Evolutionary conservation across 2,888 invertebrate genomes (phyloP).

Genomic region (Sisyra terminalis): DNA sequence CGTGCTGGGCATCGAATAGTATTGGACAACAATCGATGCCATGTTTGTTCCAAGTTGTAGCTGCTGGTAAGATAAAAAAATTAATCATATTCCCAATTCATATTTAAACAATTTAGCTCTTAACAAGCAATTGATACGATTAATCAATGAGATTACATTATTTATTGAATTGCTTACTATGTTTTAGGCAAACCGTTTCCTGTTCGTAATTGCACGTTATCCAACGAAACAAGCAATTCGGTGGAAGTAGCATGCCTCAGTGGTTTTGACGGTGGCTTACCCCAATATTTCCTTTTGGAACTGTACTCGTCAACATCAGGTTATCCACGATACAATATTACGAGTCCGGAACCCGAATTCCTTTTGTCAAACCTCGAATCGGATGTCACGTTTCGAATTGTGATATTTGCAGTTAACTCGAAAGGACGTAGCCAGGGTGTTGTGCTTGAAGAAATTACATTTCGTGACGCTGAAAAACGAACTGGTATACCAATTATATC

Average conservation of each 20-base stretch:
- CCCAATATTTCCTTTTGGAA: constrained; percentile 72
- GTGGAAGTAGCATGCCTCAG: constrained; percentile 57
- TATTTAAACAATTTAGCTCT: no score
- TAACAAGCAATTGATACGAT: no score
- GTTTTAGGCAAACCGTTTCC: constrained; percentile 63
- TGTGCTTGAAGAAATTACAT: constrained; percentile 57
- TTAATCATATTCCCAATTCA: no score
- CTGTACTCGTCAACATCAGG: constrained; percentile 37
- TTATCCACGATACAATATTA: constrained; percentile 39
- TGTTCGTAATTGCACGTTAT: constrained; percentile 69
- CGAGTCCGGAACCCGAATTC: constrained; percentile 49
- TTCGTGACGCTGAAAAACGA: constrained; percentile 63
- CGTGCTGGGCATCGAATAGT: constrained; percentile 71
- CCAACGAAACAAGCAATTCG: constrained; percentile 71
- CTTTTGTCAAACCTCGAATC: constrained; percentile 62
- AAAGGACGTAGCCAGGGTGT: constrained; percentile 64
- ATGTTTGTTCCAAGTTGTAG: constrained; percentile 77
- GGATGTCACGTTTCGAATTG: constrained; percentile 61
- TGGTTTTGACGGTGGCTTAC: constrained; percentile 79
- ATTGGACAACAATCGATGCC: constrained; percentile 70
- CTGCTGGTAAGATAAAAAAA: constrained; percentile 47
- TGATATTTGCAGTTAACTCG: constrained; percentile 62
- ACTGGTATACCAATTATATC: constrained; percentile 39
- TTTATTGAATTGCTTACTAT: constrained; percentile 2
- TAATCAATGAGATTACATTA: no score